A percentile compares a stretch with the other conserved stretches of the same genome.
Conservation (phyloP, 23 tunicate species). For the Styela clava region DNA sequence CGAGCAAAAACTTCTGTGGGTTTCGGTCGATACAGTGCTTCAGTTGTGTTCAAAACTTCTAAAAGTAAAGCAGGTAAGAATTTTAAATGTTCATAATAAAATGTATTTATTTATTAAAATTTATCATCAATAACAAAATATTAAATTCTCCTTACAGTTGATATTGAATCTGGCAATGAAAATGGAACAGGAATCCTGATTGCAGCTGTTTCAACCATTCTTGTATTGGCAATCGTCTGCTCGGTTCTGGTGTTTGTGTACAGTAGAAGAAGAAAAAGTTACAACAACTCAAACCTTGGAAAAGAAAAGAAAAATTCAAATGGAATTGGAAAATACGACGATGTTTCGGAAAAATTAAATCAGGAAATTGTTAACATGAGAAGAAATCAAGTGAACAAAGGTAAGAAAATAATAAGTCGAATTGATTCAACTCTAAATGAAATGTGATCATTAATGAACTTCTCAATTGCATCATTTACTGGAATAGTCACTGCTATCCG, state of each 20-base stretch:
- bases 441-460: no score
- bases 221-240: not conserved
- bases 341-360: not conserved
- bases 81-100: no score
- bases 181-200: not conserved
- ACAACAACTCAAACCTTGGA: not conserved
- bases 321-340: not conserved
- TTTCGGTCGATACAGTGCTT: constrained; percentile 50
- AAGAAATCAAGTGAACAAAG: not conserved
- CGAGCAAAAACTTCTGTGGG: constrained; percentile 73
- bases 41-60: constrained; percentile 31
- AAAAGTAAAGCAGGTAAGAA: not conserved
- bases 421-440: no score
- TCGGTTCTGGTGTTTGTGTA: not conserved
- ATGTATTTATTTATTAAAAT: no score
- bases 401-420: not conserved
- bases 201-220: not conserved
- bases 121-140: no score
- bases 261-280: not conserved
- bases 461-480: no score
- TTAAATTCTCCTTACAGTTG: no score
- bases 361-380: not conserved
- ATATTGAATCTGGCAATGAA: not conserved
- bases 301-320: not conserved
- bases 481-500: no score